Base-by-base conservation (phyloP, 2,113 vertebrate genomes). In the Ictalurus punctatus region DNA sequence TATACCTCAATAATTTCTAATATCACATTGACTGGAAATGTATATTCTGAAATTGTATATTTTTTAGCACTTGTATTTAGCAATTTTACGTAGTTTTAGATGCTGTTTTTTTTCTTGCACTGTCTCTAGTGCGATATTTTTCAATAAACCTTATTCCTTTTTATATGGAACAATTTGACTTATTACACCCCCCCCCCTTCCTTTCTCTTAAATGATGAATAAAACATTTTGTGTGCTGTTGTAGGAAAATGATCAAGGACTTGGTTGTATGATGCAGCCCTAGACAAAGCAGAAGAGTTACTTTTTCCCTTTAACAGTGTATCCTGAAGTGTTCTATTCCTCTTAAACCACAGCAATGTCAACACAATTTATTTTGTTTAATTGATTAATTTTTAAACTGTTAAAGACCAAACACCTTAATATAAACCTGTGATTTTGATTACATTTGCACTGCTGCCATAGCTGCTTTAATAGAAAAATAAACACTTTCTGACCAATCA, bases 1-100 rank as follows among this genome's bases (percentile, higher is more conserved):
- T 90, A 89, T 93, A 92, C 91, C 93, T 93, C 90, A 90, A 71
- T 84, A 85, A 79, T 90, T 88, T 86, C 76, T 90, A 91, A 91
- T 69, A 91, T 94, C 92, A 84, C 94, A 89, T 94, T 91, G 87
- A 93, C 91, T 92, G 92, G 92, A 91, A 93, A 92, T 96, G 94
- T 96, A 96, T 95, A 95, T 95, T 95, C 92, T 91, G 80, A 94
- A 95, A 94, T 95, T 96, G 95, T 96, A 94, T 92, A 95, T 94
- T 95, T 79, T 94, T 92, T 93, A 92, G 91, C 93, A 92, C 90
- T 92, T 90, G 54, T 86, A 90, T 91, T 83, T 90, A 88, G 89
- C 84, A 27, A n/a, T 90, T 87, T 94, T 63, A 89, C 91, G 91
- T 95, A 95, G 94, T 92, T 93, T 91, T 94, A 94, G 93, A 89